Conservation (phyloP, 2,797 vertebrate genomes). For the Silurus lanzhouensis region DNA sequence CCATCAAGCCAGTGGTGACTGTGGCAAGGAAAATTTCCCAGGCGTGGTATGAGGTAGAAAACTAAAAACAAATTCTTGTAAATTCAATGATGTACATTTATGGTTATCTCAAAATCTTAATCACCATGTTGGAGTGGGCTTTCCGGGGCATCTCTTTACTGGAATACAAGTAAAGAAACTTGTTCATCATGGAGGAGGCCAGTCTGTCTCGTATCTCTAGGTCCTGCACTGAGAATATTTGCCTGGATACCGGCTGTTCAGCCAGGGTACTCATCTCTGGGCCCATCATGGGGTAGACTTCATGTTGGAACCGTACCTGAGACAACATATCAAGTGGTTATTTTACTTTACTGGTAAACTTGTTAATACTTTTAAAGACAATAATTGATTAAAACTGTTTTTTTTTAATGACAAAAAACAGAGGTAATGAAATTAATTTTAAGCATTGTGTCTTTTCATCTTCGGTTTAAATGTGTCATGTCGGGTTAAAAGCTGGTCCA, state of each 20-base stretch:
- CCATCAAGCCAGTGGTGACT: too few species aligned
- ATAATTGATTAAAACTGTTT: not conserved
- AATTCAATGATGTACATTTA: not conserved
- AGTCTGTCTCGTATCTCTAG: constrained; percentile 94
- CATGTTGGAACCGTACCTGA: constrained; percentile 96
- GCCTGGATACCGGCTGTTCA: constrained; percentile 91
- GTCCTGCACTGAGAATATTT: constrained; percentile 93
- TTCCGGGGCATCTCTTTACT: constrained; percentile 98
- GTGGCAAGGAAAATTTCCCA: too few species aligned
- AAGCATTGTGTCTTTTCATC: too few species aligned
- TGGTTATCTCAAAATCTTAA: not conserved
- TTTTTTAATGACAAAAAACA: not conserved
- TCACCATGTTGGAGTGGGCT: constrained; percentile 96
- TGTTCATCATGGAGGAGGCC: constrained; percentile 97
- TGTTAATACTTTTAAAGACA: not conserved
- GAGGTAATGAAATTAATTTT: not conserved
- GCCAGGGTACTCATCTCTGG: constrained; percentile 65
- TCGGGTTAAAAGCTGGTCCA: not conserved
- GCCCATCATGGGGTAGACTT: constrained; percentile 82
- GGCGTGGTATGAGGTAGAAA: too few species aligned
- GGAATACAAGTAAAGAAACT: constrained; percentile 95
- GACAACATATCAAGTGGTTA: constrained; percentile 1
- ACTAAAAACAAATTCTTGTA: not conserved
- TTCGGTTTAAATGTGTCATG: not conserved
- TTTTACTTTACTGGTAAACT: not conserved